These are phyloP conservation scores for Clarias pachynema DNA, from an alignment of 2,797 vertebrate species.

Conservation along the genomic window DNA sequence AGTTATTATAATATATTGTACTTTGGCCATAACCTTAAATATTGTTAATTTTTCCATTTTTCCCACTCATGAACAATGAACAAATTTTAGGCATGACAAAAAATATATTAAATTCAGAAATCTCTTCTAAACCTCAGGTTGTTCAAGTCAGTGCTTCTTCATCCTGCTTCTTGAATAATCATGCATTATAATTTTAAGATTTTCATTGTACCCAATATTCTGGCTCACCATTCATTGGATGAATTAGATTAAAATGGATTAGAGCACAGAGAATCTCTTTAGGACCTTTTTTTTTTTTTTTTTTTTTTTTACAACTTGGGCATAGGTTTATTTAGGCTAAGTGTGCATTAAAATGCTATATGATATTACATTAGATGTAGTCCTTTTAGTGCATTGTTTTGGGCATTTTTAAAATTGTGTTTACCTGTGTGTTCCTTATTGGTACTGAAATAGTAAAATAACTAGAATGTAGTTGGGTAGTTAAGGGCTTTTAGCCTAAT, in stretches of 20 bases:
- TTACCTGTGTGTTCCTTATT: neutral
- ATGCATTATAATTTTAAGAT: neutral
- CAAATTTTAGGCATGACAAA: slow-evolving; percentile 2
- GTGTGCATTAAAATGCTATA: neutral
- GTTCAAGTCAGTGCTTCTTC: neutral
- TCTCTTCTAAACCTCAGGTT: neutral
- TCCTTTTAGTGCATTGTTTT: neutral
- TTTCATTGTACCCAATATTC: neutral
- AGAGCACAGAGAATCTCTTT: neutral
- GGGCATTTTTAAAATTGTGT: neutral
- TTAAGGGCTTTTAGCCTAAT: neutral
- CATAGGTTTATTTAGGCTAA: neutral
- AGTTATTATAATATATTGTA: neutral
- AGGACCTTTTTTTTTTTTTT: neutral
- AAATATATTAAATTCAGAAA: neutral
- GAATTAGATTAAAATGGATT: neutral
- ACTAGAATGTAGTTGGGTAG: too few relatives aligned
- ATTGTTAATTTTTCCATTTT: neutral
- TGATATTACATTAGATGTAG: neutral
- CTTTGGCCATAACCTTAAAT: neutral
- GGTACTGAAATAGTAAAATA: neutral
- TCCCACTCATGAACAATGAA: neutral
- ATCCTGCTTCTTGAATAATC: neutral
- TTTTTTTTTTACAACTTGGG: neutral
- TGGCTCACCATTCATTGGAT: neutral